These are phyloP conservation scores for Cassiopea xamachana DNA, from an alignment of 30 jellyfish, hydroid and myxozoan genomes.

Conservation along the genomic window DNA sequence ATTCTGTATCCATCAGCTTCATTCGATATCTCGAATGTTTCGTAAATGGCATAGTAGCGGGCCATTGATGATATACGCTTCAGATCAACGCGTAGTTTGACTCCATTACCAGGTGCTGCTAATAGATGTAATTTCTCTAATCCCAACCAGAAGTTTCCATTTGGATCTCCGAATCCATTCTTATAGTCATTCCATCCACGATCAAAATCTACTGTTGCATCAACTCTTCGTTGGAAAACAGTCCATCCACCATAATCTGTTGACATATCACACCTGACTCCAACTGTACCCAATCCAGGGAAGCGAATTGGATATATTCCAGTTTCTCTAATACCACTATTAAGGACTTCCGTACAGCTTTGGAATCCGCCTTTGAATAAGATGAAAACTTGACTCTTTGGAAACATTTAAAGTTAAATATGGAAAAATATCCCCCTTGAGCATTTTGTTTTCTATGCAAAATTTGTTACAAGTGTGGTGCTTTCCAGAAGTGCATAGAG, in stretches of 20 bases:
- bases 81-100: not conserved
- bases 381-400: too few species aligned
- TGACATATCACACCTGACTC: not conserved
- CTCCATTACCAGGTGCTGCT: not conserved
- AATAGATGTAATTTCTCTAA: conserved; percentile 1
- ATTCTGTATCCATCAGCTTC: conserved; percentile 7
- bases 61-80: too few species aligned
- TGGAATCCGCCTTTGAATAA: too few species aligned
- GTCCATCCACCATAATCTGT: not conserved
- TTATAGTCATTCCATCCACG: not conserved
- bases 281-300: not conserved
- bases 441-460: too few species aligned
- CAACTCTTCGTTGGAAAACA: conserved; percentile 14
- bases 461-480: too few species aligned
- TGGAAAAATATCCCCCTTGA: too few species aligned
- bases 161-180: not conserved
- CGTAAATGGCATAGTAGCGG: not conserved
- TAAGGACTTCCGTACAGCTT: not conserved
- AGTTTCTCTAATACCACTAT: not conserved
- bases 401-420: too few species aligned
- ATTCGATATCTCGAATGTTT: not conserved
- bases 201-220: not conserved
- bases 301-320: not conserved
- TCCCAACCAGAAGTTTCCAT: conserved; percentile 19
- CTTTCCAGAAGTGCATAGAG: too few species aligned